Evolutionary conservation across 1,140 invertebrate species (phyloP).

Genomic region (Drosophila baimaii): DNA sequence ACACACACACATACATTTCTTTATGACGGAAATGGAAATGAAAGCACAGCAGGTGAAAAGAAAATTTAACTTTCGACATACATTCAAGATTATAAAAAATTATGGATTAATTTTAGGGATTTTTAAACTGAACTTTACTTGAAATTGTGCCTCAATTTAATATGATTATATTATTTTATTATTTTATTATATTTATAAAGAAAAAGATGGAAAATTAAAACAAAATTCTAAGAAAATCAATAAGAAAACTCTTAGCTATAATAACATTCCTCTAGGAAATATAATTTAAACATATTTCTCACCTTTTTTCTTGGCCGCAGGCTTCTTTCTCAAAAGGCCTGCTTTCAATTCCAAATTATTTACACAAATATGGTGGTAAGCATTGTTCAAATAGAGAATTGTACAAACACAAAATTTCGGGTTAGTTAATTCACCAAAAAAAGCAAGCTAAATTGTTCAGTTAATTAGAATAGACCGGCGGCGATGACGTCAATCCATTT

Average conservation of each 20-base stretch:
- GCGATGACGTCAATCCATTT: conserved; percentile 24
- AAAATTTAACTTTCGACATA: background rate
- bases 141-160: too few relatives aligned
- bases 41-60: conserved; percentile 17
- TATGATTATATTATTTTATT: background rate
- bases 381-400: conserved; percentile 28
- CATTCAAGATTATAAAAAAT: too few relatives aligned
- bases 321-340: conserved; percentile 82
- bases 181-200: background rate
- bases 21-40: conserved; percentile 26
- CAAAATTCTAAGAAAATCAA: conserved; percentile 8
- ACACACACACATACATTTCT: conserved; percentile 23
- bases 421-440: background rate
- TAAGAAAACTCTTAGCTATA: background rate
- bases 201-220: background rate
- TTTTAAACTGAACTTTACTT: background rate
- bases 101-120: background rate
- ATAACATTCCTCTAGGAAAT: background rate
- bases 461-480: conserved; percentile 5
- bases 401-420: background rate
- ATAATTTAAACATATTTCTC: background rate
- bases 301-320: conserved; percentile 62
- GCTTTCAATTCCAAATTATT: conserved; percentile 26
- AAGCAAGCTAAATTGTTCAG: background rate
- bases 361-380: conserved; percentile 17